Conservation (phyloP, 2,113 vertebrate species). For the Hirundichthys speculiger region DNA sequence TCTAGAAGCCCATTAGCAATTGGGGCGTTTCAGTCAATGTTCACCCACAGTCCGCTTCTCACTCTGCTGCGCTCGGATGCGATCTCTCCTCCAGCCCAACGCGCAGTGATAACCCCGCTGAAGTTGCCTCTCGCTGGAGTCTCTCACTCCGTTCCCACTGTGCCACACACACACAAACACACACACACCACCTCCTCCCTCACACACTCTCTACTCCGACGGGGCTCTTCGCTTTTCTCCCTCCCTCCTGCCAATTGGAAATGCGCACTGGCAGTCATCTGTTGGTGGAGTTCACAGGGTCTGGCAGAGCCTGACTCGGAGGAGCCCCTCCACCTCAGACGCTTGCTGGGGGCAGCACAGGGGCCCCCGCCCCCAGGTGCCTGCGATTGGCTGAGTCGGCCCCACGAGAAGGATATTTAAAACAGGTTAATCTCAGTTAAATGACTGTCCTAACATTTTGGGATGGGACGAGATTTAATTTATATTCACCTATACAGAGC, state of each 20-base stretch:
- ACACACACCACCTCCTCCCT: conserved; percentile 31
- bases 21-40: conserved; percentile 4
- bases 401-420: conserved; percentile 50
- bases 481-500: too few species aligned
- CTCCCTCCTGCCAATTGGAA: conserved; percentile 63
- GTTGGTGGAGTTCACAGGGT: conserved; percentile 58
- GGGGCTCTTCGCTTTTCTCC: conserved; percentile 51
- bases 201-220: conserved; percentile 28
- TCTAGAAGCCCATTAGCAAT: conserved; percentile 35
- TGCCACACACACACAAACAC: conserved; percentile 37
- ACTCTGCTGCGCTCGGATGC: conserved; percentile 39
- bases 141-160: conserved; percentile 36
- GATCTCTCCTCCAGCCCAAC: conserved; percentile 44
- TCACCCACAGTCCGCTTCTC: conserved; percentile 50
- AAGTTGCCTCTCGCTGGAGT: conserved; percentile 62
- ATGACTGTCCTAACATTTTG: conserved; percentile 30
- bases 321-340: conserved; percentile 60
- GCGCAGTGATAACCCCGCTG: conserved; percentile 56
- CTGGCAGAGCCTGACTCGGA: conserved; percentile 52
- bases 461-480: conserved; percentile 1
- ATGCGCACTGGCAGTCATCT: conserved; percentile 76
- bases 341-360: conserved; percentile 18
- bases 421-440: conserved; percentile 46
- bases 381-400: conserved; percentile 70
- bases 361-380: conserved; percentile 53